phyloP scores from a whole-genome alignment of 2,797 vertebrate species.

The Anguilla obscura region DNA sequence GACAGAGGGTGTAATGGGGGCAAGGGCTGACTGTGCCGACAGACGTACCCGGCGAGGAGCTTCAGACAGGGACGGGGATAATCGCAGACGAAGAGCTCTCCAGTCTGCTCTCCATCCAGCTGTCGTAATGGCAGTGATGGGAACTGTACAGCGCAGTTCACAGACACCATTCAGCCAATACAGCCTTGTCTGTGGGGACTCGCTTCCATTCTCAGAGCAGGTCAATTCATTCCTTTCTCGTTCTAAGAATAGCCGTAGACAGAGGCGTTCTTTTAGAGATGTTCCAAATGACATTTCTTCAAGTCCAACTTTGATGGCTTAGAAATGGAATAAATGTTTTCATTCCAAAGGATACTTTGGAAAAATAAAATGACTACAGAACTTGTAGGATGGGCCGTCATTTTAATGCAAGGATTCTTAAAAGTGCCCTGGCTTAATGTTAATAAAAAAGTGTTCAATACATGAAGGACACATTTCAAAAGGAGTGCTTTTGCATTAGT shows the following conservation, averaged over 20 bases:
- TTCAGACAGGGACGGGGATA: conserved; percentile 5
- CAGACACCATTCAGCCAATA: conserved; percentile 1
- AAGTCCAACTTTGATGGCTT: background rate
- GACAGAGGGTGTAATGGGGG: background rate
- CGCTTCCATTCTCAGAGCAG: conserved; percentile 26
- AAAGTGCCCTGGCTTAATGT: background rate
- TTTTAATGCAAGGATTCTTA: background rate
- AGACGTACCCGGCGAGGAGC: background rate
- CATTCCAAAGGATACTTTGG: background rate
- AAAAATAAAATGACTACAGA: background rate
- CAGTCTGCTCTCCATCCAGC: conserved; percentile 7
- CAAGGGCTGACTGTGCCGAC: background rate
- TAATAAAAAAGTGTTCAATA: background rate
- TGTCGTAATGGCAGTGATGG: background rate
- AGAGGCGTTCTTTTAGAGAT: background rate
- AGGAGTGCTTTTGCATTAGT: background rate
- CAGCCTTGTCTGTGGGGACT: background rate
- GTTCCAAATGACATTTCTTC: background rate
- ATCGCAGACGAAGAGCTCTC: background rate
- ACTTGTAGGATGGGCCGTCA: background rate
- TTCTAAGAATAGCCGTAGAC: background rate
- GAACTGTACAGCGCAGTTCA: background rate
- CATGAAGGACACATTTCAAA: background rate
- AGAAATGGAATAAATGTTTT: background rate
- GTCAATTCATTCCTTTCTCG: conserved; percentile 19